Percentiles rank a stretch among this genome's conserved stretches.
Evolutionary conservation across 2,888 invertebrate genomes (phyloP).

Genomic region (Drosophila maculinotata): DNA sequence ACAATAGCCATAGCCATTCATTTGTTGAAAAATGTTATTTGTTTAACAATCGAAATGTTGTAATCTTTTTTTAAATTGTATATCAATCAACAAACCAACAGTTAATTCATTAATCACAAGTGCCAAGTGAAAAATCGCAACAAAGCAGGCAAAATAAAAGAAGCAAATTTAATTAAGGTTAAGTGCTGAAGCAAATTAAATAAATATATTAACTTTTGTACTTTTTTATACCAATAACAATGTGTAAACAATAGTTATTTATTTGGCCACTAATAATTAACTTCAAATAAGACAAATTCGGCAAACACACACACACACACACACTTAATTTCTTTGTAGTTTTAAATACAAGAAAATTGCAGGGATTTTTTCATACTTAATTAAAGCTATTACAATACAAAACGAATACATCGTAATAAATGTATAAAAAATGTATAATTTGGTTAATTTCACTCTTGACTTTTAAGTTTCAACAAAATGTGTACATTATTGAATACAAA

Average conservation of each 20-base stretch:
- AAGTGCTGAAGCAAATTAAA: constrained; percentile 55
- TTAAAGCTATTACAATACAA: constrained; percentile 39
- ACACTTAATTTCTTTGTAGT: constrained; percentile 56
- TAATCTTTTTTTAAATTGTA: constrained; percentile 38
- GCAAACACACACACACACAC: constrained; percentile 58
- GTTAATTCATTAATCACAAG: constrained; percentile 68
- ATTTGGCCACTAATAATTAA: constrained; percentile 64
- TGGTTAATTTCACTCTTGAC: constrained; percentile 27
- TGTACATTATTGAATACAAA: constrained; percentile 38
- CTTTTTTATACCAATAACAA: constrained; percentile 54
- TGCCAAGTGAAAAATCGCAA: constrained; percentile 58
- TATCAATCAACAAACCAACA: constrained; percentile 48
- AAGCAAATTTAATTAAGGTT: constrained; percentile 33
- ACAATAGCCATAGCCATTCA: constrained; percentile 75
- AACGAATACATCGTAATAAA: constrained; percentile 46
- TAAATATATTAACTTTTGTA: constrained; percentile 70
- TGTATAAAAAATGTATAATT: constrained; percentile 45
- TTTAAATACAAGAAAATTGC: constrained; percentile 81
- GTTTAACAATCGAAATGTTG: constrained; percentile 66
- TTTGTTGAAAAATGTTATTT: constrained; percentile 73
- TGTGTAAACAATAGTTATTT: constrained; percentile 58
- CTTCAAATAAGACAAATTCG: constrained; percentile 60
- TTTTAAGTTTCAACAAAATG: constrained; percentile 37
- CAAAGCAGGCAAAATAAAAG: constrained; percentile 58
- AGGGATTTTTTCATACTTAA: constrained; percentile 77